Conservation (phyloP, 1,140 invertebrate genomes). For the Sitodiplosis mosellana region DNA sequence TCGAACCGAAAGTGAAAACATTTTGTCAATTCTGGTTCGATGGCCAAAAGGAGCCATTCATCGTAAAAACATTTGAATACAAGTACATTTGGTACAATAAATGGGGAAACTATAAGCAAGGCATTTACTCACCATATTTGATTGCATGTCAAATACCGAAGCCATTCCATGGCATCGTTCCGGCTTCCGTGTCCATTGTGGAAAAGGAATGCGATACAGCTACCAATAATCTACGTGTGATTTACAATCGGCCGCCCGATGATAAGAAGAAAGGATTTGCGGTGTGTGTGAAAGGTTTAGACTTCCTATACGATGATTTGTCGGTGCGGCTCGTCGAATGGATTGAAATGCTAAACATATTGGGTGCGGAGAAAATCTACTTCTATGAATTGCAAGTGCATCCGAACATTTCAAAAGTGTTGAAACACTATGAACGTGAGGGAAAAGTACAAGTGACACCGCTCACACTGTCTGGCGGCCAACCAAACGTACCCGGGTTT, state of each 20-base stretch:
- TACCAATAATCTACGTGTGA: conserved; percentile 71
- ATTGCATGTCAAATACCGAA: conserved; percentile 73
- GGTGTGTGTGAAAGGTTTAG: conserved; percentile 85
- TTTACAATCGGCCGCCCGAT: conserved; percentile 50
- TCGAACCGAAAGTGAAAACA: conserved; percentile 63
- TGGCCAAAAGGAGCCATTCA: conserved; percentile 53
- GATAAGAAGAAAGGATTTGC: conserved; percentile 63
- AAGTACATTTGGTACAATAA: conserved; percentile 89
- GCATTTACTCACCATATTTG: conserved; percentile 78
- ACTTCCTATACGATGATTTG: conserved; percentile 80
- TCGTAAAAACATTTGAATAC: conserved; percentile 69
- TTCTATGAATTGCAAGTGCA: conserved; percentile 83
- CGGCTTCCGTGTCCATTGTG: conserved; percentile 71
- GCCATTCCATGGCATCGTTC: conserved; percentile 47
- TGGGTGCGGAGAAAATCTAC: conserved; percentile 85
- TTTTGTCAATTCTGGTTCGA: conserved; percentile 86
- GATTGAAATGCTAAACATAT: conserved; percentile 69
- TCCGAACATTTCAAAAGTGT: conserved; percentile 75
- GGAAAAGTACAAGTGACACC: conserved; percentile 70
- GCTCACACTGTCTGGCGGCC: conserved; percentile 73
- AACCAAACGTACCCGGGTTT: conserved; percentile 74
- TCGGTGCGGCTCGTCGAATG: conserved; percentile 84
- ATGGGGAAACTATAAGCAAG: conserved; percentile 87
- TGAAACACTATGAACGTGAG: conserved; percentile 57
- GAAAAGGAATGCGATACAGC: conserved; percentile 68